phyloP scores from a whole-genome alignment of 2,797 vertebrate species.

The Lacerta bilineata region DNA sequence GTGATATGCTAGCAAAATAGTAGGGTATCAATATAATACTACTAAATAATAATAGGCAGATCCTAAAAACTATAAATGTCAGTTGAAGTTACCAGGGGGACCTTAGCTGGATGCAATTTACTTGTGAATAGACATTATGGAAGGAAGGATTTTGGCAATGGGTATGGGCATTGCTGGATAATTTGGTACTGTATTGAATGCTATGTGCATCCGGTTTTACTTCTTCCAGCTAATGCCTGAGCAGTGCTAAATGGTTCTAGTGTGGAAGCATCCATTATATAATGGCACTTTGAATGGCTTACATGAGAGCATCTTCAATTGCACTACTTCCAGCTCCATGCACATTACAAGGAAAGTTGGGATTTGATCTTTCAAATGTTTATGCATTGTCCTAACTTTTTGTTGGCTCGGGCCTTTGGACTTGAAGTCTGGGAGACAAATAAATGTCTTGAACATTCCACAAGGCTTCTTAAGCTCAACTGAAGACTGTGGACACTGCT shows the following conservation, averaged over 20 bases:
- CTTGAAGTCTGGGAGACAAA: background rate
- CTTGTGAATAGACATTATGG: background rate
- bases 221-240: background rate
- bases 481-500: slow-evolving; percentile 1
- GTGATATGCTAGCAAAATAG: background rate
- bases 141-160: background rate
- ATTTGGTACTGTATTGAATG: background rate
- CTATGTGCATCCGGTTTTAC: too few species aligned
- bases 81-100: background rate
- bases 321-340: background rate
- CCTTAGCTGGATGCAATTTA: background rate
- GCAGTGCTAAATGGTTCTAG: background rate
- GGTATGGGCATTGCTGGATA: background rate
- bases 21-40: background rate
- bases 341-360: background rate
- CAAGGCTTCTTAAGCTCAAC: slow-evolving; percentile 1
- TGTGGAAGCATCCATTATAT: background rate
- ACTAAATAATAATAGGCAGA: background rate
- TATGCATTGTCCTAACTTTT: background rate
- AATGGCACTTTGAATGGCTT: background rate
- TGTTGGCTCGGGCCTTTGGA: background rate
- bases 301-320: background rate
- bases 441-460: background rate
- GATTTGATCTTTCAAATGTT: background rate
- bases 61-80: background rate